Base-by-base conservation (phyloP, 2,797 vertebrate genomes). In the Diplodus puntazzo region DNA sequence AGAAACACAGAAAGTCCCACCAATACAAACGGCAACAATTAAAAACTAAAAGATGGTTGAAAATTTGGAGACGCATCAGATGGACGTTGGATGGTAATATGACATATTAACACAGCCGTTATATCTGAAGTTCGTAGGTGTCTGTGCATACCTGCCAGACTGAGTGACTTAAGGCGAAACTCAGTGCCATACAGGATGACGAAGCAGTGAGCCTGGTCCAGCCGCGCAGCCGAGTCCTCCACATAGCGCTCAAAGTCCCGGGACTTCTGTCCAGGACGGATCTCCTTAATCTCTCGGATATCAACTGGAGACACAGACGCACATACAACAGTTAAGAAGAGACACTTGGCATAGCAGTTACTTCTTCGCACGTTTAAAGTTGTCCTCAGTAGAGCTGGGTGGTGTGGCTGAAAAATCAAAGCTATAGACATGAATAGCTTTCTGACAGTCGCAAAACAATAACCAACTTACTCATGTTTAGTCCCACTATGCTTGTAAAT, bases 221-320 rank as follows among this genome's bases (percentile, higher is more conserved):
- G 92, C 25, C 97, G 95, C 21, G 95, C 92, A 1, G 97, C 94
- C 0, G 96, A 95, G 93, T 99, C 98, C 92, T 99, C 98, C 91
- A 97, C 95, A 89, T 98, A 98, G n/a, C 98, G 97, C 82, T 99
- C 98, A 79, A 99, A 99, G 75, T 99, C 98, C 13, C 98, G 94
- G 0, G 97, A 99, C 82, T 97, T 99, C 89, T 95, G 97, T 14
- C 98, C 98, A 0, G 95, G 84, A 11, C 98, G 97, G 60, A 99
- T 98, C 95, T 99, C 98, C 86, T 99, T 98, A 91, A 99, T 98
- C 87, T 99, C 98, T 23, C 98, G 96, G 65, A 99, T 99, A 81
- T 99, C 98, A 84, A 99, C 98, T 99, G 83, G 4, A 18, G 68
- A 86, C 39, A 68, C 55, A 81, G 9, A 79, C 46, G 78, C 0